Base-by-base conservation (phyloP, 2,888 invertebrate genomes). In the Plagiodera versicolora region DNA sequence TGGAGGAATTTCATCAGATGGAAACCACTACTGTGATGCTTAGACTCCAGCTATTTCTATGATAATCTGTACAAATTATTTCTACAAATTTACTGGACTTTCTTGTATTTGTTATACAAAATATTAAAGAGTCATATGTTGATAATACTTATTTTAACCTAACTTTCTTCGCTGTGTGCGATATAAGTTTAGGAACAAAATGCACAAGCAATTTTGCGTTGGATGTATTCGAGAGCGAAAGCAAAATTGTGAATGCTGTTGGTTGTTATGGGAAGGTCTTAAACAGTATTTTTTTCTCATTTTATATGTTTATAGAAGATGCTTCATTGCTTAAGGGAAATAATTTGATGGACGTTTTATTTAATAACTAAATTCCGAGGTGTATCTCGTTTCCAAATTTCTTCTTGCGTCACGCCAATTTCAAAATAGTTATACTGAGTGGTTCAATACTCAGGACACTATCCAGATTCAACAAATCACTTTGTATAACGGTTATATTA, bases 201-300 rank as follows among this genome's bases (percentile, higher is more conserved):
- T 63, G 8, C 65, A 75, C 72, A 78, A 77, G 77, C 78, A 78
- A 78, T 77, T 77, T 72, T 75, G 73, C 76, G 74, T 77, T 75
- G 74, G 65, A 61, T 67, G 65, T 53, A 67, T 61, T 67, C 58
- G 63, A 54, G 61, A 56, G 63, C 59, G 71, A 67, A 68, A 71
- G 71, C 67, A n/a, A n/a, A 63, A 67, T 67, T 69, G 69, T 69
- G 72, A 70, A 69, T 72, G 74, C 72, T 74, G 70, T 73, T 47
- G 74, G 73, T 76, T 72, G 75, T 75, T 75, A 76, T 77, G 75
- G 74, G 76, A 75, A 76, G 75, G 74, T 59, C 58, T 73, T 70
- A 75, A 76, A 71, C 77, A 77, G 77, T 77, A 77, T 77, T 76
- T 75, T 66, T 75, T 68, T 71, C 73, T 72, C 68, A 61, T 71